A percentile compares a stretch with the other conserved stretches of the same genome.
Evolutionary conservation across 2,797 vertebrate genomes (phyloP).

Genomic region (Peromyscus nudipes): DNA sequence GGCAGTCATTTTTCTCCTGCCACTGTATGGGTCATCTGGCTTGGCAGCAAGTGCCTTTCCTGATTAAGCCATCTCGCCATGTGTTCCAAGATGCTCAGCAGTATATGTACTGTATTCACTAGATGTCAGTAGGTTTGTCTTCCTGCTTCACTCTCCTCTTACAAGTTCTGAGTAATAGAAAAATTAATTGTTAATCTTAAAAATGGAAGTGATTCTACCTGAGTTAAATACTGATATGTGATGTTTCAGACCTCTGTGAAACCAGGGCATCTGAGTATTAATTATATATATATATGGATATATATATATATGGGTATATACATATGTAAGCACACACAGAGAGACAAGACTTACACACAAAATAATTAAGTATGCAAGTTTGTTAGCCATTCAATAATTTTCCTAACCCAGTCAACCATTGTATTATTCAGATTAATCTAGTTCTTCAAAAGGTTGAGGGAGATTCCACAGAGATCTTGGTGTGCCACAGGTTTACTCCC

Average conservation of each 20-base stretch:
- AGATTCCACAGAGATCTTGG: neutral
- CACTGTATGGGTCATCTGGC: neutral
- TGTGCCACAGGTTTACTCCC: neutral
- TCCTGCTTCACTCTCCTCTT: neutral
- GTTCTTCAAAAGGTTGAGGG: neutral
- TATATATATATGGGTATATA: neutral
- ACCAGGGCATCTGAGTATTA: neutral
- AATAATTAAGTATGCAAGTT: neutral
- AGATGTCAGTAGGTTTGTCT: neutral
- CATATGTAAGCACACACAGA: neutral
- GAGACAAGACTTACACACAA: neutral
- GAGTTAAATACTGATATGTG: neutral
- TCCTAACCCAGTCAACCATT: neutral
- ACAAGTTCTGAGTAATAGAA: neutral
- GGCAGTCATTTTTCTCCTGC: neutral
- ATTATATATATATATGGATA: neutral
- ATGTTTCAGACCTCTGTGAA: neutral
- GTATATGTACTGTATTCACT: neutral
- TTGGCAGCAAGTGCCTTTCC: neutral
- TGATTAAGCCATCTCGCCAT: neutral
- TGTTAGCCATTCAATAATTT: neutral
- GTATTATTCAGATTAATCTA: neutral
- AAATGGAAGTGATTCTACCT: neutral
- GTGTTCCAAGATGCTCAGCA: neutral
- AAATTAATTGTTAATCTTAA: constrained; percentile 30